Percentiles rank a stretch among this genome's conserved stretches.
Evolutionary conservation across 2,797 vertebrate genomes (phyloP).

Genomic region (Phataginus tetradactyla): DNA sequence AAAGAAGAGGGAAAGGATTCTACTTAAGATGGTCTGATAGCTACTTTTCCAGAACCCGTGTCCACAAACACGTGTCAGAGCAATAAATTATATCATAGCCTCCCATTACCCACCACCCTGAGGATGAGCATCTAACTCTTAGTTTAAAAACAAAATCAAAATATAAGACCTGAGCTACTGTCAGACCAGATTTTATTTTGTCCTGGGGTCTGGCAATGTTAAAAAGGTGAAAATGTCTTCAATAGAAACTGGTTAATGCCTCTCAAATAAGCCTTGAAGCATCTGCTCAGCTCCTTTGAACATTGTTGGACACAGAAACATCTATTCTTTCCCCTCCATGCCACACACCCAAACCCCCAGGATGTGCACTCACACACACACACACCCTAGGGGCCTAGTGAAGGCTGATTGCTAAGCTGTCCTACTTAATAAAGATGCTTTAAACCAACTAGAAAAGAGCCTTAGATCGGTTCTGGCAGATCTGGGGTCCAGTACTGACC

Average conservation of each 20-base stretch:
- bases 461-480: background rate
- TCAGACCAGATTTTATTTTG: constrained; percentile 27
- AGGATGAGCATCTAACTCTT: background rate
- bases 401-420: background rate
- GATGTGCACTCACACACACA: background rate
- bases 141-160: constrained; percentile 15
- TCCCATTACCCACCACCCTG: background rate
- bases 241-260: background rate
- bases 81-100: background rate
- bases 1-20: background rate
- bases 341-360: background rate
- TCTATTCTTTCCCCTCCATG: background rate
- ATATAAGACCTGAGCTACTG: background rate
- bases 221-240: background rate
- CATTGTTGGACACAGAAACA: background rate
- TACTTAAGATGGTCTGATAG: background rate
- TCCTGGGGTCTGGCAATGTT: background rate
- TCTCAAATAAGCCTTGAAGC: background rate
- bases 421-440: background rate
- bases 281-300: background rate
- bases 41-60: background rate
- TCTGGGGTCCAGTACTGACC: background rate
- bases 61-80: background rate
- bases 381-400: background rate
- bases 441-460: background rate